Base-by-base conservation (phyloP, 2,797 vertebrate species). In the Acanthiza pusilla region DNA sequence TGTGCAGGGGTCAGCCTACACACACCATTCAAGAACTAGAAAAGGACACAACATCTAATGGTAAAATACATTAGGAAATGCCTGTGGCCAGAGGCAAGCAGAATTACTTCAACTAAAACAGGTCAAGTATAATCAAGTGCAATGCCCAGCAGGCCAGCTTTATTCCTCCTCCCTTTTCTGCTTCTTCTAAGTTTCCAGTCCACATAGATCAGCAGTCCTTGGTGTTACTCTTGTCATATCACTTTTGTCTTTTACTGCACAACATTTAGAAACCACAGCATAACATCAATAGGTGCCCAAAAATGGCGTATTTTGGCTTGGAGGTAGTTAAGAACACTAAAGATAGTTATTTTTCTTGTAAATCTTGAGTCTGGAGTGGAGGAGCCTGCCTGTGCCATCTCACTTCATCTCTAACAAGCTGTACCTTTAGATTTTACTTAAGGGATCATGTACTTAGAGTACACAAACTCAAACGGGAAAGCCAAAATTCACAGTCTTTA, bases 51-150 rank as follows among this genome's bases (percentile, higher is more conserved):
- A 36, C 13, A 55, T 26, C 40, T 76, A 85, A 60, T 60, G 57
- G 53, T 25, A 88, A 95, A 89, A 50, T 48, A 87, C 42, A 82
- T 72, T 67, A 88, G 47, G 38, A 93, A 91, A 88, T 25, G 55
- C 27, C 63, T 75, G 16, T 78, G 82, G 79, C 92, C 82, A 51
- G 63, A 91, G 68, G 90, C 71, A 93, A 91, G 36, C 19, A 88
- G 66, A 89, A 90, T 62, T 77, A 88, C 53, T 96, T 92, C 51
- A 60, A 36, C 48, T 74, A 75, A 76, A 84, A 38, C 40, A 83
- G 42, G 77, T 91, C 55, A 89, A 66, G 53, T 84, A 50, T 34
- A 73, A 93, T 50, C 53, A 77, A 91, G 42, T 72, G n/a, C 65
- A 61, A 65, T 43, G 25, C 80, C 75, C 57, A 51, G 30, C 26